phyloP scores from a whole-genome alignment of 2,113 vertebrate species.

The Castor canadensis region DNA sequence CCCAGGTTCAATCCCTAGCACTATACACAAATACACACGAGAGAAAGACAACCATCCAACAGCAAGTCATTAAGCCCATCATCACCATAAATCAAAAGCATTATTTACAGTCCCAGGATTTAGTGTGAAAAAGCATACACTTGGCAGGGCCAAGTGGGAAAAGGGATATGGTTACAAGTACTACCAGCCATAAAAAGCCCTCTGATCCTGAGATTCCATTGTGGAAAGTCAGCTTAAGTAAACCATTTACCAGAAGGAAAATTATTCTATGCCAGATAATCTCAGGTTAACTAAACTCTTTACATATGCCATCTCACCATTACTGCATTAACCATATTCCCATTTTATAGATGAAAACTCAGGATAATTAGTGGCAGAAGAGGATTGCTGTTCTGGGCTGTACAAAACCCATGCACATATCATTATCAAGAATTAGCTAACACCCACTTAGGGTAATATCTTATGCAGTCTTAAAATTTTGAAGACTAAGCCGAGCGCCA shows the following conservation, averaged over 20 bases:
- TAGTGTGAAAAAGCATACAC: background rate
- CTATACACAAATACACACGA: background rate
- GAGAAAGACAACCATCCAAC: background rate
- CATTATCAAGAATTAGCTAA: background rate
- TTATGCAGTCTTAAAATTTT: background rate
- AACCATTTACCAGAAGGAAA: background rate
- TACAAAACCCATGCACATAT: background rate
- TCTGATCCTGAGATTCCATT: background rate
- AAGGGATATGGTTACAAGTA: background rate
- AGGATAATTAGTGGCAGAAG: background rate
- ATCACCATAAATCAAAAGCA: background rate
- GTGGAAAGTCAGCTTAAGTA: background rate
- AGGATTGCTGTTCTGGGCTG: background rate
- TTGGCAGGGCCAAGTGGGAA: background rate
- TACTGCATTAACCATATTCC: background rate
- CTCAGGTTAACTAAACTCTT: background rate
- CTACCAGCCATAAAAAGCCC: background rate
- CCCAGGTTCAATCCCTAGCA: background rate
- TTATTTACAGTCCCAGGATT: background rate
- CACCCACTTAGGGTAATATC: no score
- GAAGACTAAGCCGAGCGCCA: no score
- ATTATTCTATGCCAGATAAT: background rate
- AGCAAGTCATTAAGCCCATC: background rate
- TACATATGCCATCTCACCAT: background rate
- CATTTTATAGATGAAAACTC: background rate